Conservation (phyloP, 2,888 invertebrate species). For the Heteropelma amictum region DNA sequence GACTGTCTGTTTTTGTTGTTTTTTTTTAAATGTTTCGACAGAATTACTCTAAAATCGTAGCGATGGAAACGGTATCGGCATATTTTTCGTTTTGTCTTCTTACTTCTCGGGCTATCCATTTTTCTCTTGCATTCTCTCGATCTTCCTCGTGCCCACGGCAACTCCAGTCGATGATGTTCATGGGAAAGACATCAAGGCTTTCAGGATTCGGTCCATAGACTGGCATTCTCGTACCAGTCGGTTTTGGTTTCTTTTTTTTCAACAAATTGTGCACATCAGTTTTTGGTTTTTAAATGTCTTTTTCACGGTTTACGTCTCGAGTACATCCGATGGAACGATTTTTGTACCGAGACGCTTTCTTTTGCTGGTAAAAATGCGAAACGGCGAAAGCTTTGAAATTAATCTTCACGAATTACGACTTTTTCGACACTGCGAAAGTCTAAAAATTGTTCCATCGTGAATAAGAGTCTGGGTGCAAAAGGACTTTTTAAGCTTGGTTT, state of each 20-base stretch:
- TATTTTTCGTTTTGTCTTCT: conserved; percentile 57
- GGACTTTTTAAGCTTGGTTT: too few species aligned
- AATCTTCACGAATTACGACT: too few species aligned
- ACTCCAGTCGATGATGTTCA: conserved; percentile 40
- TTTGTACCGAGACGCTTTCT: too few species aligned
- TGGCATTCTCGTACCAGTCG: conserved; percentile 60
- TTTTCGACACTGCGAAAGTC: too few species aligned
- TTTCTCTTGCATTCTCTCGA: conserved; percentile 62
- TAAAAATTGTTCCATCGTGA: too few species aligned
- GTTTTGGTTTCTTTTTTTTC: conserved; percentile 33
- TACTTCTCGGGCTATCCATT: conserved; percentile 68
- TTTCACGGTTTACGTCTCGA: neutral
- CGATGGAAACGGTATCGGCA: conserved; percentile 61
- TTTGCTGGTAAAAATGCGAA: too few species aligned
- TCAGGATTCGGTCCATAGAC: conserved; percentile 56
- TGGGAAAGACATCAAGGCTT: conserved; percentile 56
- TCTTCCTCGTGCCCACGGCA: conserved; percentile 53
- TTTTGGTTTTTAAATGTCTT: too few species aligned
- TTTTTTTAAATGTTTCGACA: neutral
- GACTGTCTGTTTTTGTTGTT: neutral
- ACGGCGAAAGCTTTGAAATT: too few species aligned
- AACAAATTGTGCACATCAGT: neutral
- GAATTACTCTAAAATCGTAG: conserved; percentile 49
- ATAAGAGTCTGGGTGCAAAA: too few species aligned
- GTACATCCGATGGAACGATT: neutral